Conservation (phyloP, 2,797 vertebrate species). For the Hephaestus fuliginosus region DNA sequence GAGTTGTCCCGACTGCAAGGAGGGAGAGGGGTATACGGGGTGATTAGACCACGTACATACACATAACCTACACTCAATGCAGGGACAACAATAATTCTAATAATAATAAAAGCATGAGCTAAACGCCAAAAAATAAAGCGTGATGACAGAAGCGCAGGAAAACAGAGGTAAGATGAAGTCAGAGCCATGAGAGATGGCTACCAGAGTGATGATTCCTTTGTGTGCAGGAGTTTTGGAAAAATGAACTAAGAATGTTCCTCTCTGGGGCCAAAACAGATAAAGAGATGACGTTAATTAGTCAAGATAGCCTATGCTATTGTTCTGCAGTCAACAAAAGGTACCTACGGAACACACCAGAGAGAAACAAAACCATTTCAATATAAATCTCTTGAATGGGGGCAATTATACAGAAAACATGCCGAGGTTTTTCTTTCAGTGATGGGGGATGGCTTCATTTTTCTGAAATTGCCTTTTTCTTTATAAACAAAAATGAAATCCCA, state of each 20-base stretch:
- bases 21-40: neutral
- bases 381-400: neutral
- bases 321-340: conserved; percentile 24
- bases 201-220: conserved; percentile 43
- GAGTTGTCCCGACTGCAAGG: conserved; percentile 95
- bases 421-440: neutral
- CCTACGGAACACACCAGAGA: neutral
- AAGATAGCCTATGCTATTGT: neutral
- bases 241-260: conserved; percentile 36
- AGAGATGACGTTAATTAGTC: conserved; percentile 49
- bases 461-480: neutral
- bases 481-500: neutral
- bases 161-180: neutral
- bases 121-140: neutral
- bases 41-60: neutral
- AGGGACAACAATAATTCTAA: neutral
- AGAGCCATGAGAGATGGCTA: conserved; percentile 38
- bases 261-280: conserved; percentile 24
- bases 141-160: neutral
- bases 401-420: neutral
- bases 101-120: neutral
- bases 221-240: conserved; percentile 66
- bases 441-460: neutral
- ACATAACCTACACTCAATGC: neutral
- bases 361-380: neutral